Conservation (phyloP, 2,888 invertebrate species). For the Hipparchia semele region DNA sequence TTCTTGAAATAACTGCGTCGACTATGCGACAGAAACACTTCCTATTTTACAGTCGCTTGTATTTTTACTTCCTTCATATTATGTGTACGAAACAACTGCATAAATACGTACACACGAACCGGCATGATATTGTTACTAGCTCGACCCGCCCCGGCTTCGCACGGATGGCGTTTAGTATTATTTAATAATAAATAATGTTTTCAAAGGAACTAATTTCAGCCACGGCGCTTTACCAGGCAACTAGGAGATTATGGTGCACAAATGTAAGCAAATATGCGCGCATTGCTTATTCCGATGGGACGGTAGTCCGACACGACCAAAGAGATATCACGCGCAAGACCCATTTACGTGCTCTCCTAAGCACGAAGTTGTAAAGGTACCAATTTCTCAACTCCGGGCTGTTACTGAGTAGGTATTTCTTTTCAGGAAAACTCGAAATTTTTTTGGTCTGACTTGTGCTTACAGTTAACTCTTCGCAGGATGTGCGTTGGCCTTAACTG, state of each 20-base stretch:
- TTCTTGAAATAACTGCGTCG: constrained; percentile 35
- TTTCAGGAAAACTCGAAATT: not conserved
- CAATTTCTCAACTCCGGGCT: too few relatives aligned
- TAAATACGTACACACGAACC: constrained; percentile 28
- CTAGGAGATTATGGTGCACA: too few relatives aligned
- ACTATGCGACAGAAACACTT: constrained; percentile 38
- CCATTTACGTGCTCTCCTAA: too few relatives aligned
- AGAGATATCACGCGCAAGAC: too few relatives aligned
- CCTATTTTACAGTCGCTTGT: constrained; percentile 38
- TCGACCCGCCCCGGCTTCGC: not conserved
- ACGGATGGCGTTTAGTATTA: not conserved
- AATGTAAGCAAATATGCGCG: too few relatives aligned
- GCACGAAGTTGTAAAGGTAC: too few relatives aligned
- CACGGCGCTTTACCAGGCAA: too few relatives aligned
- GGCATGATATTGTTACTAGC: constrained; percentile 17
- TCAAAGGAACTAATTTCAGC: too few relatives aligned
- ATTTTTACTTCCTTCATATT: constrained; percentile 39
- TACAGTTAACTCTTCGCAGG: not conserved
- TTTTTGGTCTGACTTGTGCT: too few relatives aligned
- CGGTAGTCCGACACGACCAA: not conserved
- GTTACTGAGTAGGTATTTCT: not conserved
- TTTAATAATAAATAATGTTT: not conserved
- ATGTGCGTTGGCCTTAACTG: not conserved
- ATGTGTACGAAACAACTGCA: constrained; percentile 26
- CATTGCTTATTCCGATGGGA: too few relatives aligned